Evolutionary conservation across 2,797 vertebrate genomes (phyloP).

Genomic region (Sandelia bainsii): DNA sequence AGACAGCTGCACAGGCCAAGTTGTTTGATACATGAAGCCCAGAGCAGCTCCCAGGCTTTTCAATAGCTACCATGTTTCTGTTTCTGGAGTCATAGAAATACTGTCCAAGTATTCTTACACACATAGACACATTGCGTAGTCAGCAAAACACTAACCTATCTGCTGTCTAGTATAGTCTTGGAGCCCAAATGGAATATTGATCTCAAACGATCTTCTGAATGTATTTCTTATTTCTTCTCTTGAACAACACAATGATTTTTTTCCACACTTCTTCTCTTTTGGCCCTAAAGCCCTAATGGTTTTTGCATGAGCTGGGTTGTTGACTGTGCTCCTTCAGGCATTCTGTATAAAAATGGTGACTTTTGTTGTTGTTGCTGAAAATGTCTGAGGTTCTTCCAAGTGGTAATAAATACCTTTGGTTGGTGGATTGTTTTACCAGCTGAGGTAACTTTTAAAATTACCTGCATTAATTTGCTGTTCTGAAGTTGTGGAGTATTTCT

Average conservation of each 20-base stretch:
- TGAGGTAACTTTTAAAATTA: constrained; percentile 28
- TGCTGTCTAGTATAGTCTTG: constrained; percentile 69
- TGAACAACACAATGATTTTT: constrained; percentile 67
- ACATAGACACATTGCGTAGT: constrained; percentile 70
- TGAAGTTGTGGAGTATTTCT: background rate
- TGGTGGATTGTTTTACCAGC: constrained; percentile 39
- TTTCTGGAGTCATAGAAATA: constrained; percentile 66
- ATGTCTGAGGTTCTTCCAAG: constrained; percentile 15
- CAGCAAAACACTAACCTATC: constrained; percentile 77
- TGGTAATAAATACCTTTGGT: constrained; percentile 39
- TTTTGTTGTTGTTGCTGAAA: constrained; percentile 39
- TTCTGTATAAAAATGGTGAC: constrained; percentile 52
- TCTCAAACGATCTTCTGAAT: constrained; percentile 73
- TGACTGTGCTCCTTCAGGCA: constrained; percentile 50
- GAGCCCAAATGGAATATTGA: constrained; percentile 82
- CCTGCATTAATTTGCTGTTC: constrained; percentile 11
- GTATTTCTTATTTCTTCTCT: constrained; percentile 74
- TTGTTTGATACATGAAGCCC: constrained; percentile 71
- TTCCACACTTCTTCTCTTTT: constrained; percentile 47
- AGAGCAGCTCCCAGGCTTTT: constrained; percentile 76
- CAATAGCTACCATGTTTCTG: constrained; percentile 66
- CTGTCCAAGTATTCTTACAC: constrained; percentile 53
- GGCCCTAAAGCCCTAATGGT: constrained; percentile 66
- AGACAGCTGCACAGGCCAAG: constrained; percentile 77
- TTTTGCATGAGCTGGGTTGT: constrained; percentile 72